Base-by-base conservation (phyloP, 2,113 vertebrate genomes). In the Poeciliopsis retropinna region DNA sequence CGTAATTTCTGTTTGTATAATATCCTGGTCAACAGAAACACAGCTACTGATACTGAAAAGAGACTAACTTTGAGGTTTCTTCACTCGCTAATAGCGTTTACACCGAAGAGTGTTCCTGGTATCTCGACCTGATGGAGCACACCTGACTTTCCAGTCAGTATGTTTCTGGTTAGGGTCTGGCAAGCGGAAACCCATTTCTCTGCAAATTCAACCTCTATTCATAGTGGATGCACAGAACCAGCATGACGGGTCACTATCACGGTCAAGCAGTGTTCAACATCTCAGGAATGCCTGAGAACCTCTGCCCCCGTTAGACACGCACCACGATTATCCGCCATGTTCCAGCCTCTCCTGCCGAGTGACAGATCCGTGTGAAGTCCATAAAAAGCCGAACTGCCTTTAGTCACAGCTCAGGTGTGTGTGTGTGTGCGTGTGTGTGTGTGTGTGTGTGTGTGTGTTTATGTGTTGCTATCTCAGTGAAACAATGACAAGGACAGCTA, bases 271-370 rank as follows among this genome's bases (percentile, higher is more conserved):
- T 10, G 10, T 51, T 83, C 75, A 72, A 29, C 29, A 64, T 61
- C 80, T 66, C 41, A 76, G 84, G 81, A 88, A 92, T 89, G 83
- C 76, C 64, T 73, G 76, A 86, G 75, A 71, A 61, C 64, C 68
- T 76, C 1, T 8, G 39, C 67, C 77, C 28, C 12, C 79, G 88
- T 89, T 85, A 84, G 85, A 83, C 67, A 81, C 28, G 61, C 81
- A 72, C 79, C 69, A 29, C 81, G 62, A 37, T 37, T 47, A 60
- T 86, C 84, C 85, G 76, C 79, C 77, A 79, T 79, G 47, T 79
- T 75, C 83, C 73, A 78, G 41, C 62, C 15, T 74, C 74, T 61
- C 77, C 63, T 79, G 67, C 72, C 76, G 72, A 28, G 57, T 72
- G 78, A 82, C 70, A 68, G 69, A 63, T 70, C 63, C 41, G 28